A percentile compares a stretch with the other conserved stretches of the same genome.
These are phyloP conservation scores for Drosophila mayaguana DNA, from an alignment of 2,888 invertebrate species.

Conservation along the genomic window DNA sequence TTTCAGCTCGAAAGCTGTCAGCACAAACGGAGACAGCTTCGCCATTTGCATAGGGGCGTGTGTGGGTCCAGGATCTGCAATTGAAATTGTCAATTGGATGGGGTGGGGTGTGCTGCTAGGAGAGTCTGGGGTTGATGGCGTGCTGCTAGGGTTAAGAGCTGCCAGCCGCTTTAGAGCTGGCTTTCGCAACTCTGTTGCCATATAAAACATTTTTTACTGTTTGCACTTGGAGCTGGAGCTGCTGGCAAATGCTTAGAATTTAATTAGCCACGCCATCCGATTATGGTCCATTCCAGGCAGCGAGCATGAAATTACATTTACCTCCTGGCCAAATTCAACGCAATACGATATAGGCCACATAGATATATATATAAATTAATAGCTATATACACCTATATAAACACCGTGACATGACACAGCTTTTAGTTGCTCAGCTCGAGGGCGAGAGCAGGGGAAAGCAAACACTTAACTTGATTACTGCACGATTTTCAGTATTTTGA, in stretches of 20 bases:
- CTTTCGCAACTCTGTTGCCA: slow-evolving; percentile 41
- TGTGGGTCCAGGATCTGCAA: slow-evolving; percentile 73
- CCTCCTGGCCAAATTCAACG: slow-evolving; percentile 32
- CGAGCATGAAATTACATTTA: slow-evolving; percentile 68
- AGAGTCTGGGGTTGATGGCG: not conserved
- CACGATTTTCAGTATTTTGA: not conserved
- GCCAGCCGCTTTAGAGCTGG: slow-evolving; percentile 20
- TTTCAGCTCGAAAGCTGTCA: slow-evolving; percentile 81
- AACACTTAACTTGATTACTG: slow-evolving; percentile 4
- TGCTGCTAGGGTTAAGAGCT: slow-evolving; percentile 6
- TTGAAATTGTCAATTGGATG: slow-evolving; percentile 61
- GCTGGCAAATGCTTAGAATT: slow-evolving; percentile 76
- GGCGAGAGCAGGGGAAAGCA: not conserved
- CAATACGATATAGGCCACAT: slow-evolving; percentile 27
- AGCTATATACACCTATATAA: not conserved
- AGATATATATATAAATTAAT: not conserved
- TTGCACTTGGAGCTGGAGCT: slow-evolving; percentile 47
- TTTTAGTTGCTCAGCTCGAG: not conserved
- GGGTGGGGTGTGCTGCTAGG: not conserved
- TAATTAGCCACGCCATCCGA: slow-evolving; percentile 76
- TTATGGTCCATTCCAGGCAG: slow-evolving; percentile 63
- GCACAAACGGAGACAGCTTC: slow-evolving; percentile 46
- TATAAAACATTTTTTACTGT: slow-evolving; percentile 76
- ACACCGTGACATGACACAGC: slow-evolving; percentile 19
- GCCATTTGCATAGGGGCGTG: slow-evolving; percentile 75